These are phyloP conservation scores for Lagocephalus sceleratus DNA, from an alignment of 2,797 vertebrate species.

Conservation along the genomic window DNA sequence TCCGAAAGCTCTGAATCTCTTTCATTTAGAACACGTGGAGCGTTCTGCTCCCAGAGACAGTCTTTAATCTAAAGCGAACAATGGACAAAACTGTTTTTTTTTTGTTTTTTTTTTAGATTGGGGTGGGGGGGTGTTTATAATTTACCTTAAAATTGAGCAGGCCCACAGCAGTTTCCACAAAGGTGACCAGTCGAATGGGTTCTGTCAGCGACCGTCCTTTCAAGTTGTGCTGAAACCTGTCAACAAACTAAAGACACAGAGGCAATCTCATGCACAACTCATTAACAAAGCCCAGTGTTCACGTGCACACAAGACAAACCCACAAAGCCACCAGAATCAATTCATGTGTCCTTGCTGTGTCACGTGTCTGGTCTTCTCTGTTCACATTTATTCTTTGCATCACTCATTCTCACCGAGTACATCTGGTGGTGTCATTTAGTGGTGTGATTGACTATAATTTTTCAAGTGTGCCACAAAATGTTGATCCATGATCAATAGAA, in stretches of 20 bases:
- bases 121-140: slow-evolving; percentile 44
- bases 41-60: slow-evolving; percentile 36
- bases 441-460: slow-evolving; percentile 2
- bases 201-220: slow-evolving; percentile 87
- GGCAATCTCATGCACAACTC: slow-evolving; percentile 51
- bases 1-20: slow-evolving; percentile 50
- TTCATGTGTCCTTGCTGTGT: slow-evolving; percentile 30
- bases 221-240: slow-evolving; percentile 88
- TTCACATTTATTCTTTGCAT: not conserved
- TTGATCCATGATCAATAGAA: slow-evolving; percentile 13
- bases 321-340: slow-evolving; percentile 31
- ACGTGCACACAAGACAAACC: slow-evolving; percentile 31
- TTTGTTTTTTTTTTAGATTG: slow-evolving; percentile 10
- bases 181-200: slow-evolving; percentile 94
- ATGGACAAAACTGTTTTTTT: slow-evolving; percentile 59
- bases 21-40: slow-evolving; percentile 58
- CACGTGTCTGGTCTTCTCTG: not conserved
- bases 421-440: slow-evolving; percentile 1
- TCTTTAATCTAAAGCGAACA: slow-evolving; percentile 66
- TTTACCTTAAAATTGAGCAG: slow-evolving; percentile 99
- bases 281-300: slow-evolving; percentile 57
- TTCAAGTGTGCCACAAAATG: not conserved
- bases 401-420: not conserved
- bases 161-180: slow-evolving; percentile 97
- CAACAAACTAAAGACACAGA: slow-evolving; percentile 89